A percentile compares a stretch with the other conserved stretches of the same genome.
phyloP scores from a whole-genome alignment of 1,140 invertebrate genomes.

The Vollenhovia emeryi region DNA sequence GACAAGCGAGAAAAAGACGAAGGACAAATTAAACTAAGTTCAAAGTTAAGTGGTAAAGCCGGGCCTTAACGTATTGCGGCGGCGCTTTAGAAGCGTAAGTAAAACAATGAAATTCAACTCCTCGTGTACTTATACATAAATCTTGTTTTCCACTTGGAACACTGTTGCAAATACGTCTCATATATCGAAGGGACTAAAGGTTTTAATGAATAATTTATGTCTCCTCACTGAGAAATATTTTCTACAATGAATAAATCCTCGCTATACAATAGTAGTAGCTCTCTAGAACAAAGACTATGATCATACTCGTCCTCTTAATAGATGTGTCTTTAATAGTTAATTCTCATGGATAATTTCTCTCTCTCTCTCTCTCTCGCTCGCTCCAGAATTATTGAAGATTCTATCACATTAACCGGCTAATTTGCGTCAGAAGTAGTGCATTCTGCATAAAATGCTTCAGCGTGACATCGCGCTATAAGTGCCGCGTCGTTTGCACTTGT shows the following conservation, averaged over 20 bases:
- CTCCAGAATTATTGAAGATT: neutral
- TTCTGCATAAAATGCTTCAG: neutral
- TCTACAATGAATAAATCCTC: neutral
- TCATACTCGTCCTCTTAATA: neutral
- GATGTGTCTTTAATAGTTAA: too few species aligned
- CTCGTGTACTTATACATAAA: neutral
- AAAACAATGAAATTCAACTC: neutral
- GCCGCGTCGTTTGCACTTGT: constrained; percentile 4
- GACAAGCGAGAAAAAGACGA: too few species aligned
- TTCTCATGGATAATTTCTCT: neutral
- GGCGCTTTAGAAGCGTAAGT: neutral
- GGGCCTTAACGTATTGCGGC: neutral
- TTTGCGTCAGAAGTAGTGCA: neutral
- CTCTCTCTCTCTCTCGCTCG: neutral
- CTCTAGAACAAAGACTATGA: neutral
- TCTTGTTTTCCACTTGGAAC: neutral
- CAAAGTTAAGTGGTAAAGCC: too few species aligned
- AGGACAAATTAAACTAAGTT: too few species aligned
- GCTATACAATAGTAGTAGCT: neutral
- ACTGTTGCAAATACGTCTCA: neutral
- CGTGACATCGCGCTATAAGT: neutral
- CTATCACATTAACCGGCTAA: neutral
- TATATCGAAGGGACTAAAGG: neutral
- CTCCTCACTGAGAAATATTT: neutral
- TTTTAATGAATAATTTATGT: neutral